These are phyloP conservation scores for Oceanites oceanicus DNA, from an alignment of 2,113 vertebrate species.

Conservation along the genomic window DNA sequence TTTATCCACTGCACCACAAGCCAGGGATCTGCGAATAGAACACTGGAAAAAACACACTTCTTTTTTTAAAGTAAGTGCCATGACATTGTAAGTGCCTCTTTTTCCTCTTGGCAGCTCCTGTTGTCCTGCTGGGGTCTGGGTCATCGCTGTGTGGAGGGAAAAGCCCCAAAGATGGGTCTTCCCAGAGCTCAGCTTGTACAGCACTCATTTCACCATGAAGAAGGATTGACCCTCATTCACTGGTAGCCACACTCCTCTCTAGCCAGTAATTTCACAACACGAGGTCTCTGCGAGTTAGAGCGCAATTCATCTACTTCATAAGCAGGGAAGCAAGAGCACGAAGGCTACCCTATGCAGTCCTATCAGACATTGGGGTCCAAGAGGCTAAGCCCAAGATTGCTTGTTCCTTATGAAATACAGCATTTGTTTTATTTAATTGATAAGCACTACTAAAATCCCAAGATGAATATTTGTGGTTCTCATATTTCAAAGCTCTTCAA, in stretches of 20 bases:
- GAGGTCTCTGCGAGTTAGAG: background rate
- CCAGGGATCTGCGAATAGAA: accelerated
- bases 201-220: background rate
- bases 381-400: background rate
- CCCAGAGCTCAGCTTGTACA: background rate
- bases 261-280: background rate
- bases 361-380: background rate
- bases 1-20: background rate
- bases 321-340: background rate
- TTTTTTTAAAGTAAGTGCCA: background rate
- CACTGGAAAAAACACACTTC: background rate
- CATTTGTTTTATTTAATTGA: background rate
- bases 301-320: background rate
- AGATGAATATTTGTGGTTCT: background rate
- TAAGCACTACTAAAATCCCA: background rate
- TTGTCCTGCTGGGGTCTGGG: background rate
- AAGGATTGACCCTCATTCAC: background rate
- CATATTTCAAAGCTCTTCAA: background rate
- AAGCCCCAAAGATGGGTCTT: background rate
- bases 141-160: background rate
- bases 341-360: background rate
- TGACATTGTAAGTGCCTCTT: background rate
- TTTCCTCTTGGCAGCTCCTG: background rate
- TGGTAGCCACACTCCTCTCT: background rate
- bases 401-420: background rate